These are phyloP conservation scores for Procambarus virginalis DNA, from an alignment of 1,140 invertebrate species.

Conservation along the genomic window DNA sequence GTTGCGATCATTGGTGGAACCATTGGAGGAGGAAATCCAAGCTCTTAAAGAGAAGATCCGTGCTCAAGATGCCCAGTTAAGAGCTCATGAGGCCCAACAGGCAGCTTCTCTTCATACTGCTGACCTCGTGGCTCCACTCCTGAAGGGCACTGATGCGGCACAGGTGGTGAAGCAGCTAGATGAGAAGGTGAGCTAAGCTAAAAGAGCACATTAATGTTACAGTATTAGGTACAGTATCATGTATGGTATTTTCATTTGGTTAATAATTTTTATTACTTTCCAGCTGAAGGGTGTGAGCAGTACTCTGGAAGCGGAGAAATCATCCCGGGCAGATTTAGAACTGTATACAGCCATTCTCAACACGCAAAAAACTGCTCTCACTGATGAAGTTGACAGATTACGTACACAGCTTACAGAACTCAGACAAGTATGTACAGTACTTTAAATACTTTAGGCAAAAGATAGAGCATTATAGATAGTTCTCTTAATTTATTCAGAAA, in stretches of 20 bases:
- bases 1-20: constrained; percentile 88
- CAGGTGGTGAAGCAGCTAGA: constrained; percentile 79
- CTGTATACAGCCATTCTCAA: constrained; percentile 78
- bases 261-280: background rate
- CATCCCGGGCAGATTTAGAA: constrained; percentile 76
- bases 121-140: constrained; percentile 72
- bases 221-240: background rate
- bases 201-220: background rate
- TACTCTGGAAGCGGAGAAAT: constrained; percentile 73
- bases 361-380: constrained; percentile 77
- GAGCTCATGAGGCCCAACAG: constrained; percentile 78
- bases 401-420: constrained; percentile 70
- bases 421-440: constrained; percentile 32
- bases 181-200: constrained; percentile 76
- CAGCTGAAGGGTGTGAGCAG: constrained; percentile 72
- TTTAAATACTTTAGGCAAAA: too few species aligned
- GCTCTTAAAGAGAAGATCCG: constrained; percentile 91
- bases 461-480: too few species aligned
- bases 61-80: constrained; percentile 85
- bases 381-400: constrained; percentile 74
- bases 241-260: too few species aligned
- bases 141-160: constrained; percentile 78
- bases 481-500: too few species aligned
- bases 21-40: constrained; percentile 93
- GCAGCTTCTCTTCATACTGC: constrained; percentile 72